Evolutionary conservation across 2,113 vertebrate species (phyloP), one percentile per base, ranked within the genome.

Genomic region (Neotoma lepida): DNA sequence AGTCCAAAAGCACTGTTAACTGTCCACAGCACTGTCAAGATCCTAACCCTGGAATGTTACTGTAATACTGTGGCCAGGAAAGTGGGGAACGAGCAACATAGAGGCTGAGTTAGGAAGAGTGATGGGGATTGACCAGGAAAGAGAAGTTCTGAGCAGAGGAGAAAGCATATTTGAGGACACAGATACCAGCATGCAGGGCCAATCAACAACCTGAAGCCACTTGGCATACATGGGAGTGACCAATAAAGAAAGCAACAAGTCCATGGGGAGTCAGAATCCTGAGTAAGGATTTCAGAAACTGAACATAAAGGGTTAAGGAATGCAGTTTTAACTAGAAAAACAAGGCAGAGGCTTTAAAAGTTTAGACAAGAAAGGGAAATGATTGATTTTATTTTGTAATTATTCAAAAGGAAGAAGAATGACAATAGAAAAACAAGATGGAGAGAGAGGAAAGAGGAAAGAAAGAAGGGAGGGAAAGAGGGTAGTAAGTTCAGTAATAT

Each of bases 21-120:
- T 61, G 30, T 49, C 20, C 41, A 26, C 9, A 46, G 41, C 22
- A 24, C 17, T 35, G 58, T 3, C 66, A 54, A 68, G 74, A 6
- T 26, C 33, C 24, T 22, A 71, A 41, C 26, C n/a, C 54, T 26
- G 61, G 12, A 28, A 39, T 24, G 46, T 13, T 33, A 17, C 2
- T 20, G 58, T 24, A 81, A 44, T n/a, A 35, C n/a, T 13, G 33
- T 33, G 41, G 14, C 33, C 24, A 8, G 78, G 44, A 56, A 44
- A 9, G 13, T 13, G 33, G 9, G 0, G 2, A 7, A 54, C 1
- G 6, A 26, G 9, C 13, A 24, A 15, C 4, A 20, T 2, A 77
- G 44, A 78, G 30, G 49, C 17, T 78, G 30, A 51, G 4, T 51
- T 54, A 54, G 20, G 6, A 20, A 78, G 39, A 51, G 4, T 2